Conservation (phyloP, 2,888 invertebrate genomes). For the Diaprepes abbreviatus region DNA sequence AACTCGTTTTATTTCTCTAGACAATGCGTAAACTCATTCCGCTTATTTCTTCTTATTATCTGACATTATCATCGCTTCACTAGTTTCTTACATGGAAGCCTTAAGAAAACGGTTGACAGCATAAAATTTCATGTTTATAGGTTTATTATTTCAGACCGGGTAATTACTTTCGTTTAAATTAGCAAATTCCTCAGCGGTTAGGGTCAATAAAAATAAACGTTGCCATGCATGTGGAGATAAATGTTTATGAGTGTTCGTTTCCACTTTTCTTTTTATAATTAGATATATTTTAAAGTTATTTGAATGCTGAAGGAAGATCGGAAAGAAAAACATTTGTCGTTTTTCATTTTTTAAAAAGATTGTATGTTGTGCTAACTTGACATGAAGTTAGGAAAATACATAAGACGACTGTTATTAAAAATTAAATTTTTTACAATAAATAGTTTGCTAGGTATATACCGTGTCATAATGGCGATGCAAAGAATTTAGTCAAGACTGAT, state of each 20-base stretch:
- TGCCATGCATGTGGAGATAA: constrained; percentile 1
- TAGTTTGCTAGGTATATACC: too few species aligned
- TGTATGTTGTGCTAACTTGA: too few species aligned
- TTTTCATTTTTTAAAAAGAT: too few species aligned
- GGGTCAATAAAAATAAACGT: constrained; percentile 23
- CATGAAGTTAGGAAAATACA: too few species aligned
- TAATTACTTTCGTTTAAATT: constrained; percentile 45
- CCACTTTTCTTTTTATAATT: neutral
- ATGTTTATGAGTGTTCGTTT: neutral
- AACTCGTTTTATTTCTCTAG: constrained; percentile 37
- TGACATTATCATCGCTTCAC: constrained; percentile 44
- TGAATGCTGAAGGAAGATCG: too few species aligned
- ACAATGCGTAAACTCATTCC: constrained; percentile 41
- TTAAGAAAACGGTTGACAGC: constrained; percentile 45
- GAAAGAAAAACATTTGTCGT: too few species aligned
- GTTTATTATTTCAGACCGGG: constrained; percentile 43
- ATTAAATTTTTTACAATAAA: too few species aligned
- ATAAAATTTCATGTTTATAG: constrained; percentile 41
- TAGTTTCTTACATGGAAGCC: constrained; percentile 43
- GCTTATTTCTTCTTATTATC: constrained; percentile 46
- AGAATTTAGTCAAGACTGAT: too few species aligned
- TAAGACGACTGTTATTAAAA: too few species aligned
- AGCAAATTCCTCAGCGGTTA: constrained; percentile 39
- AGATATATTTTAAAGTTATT: too few species aligned
- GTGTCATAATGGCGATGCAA: too few species aligned